Evolutionary conservation across 1,140 invertebrate species (phyloP).

Genomic region (Lysiphlebus fabarum): DNA sequence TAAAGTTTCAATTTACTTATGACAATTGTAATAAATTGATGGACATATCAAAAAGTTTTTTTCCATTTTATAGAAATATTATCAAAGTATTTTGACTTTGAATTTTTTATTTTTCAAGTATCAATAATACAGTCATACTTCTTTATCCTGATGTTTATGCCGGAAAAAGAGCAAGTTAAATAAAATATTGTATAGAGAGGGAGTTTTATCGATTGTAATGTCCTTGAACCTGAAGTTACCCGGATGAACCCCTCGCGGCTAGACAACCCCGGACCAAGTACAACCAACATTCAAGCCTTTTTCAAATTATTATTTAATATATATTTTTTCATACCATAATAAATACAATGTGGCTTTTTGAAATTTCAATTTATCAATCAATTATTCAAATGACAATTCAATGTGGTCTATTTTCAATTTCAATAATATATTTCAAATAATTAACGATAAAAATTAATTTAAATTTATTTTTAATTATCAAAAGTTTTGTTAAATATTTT

Average conservation of each 20-base stretch:
- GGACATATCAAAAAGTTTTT: no score
- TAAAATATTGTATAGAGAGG: conserved; percentile 7
- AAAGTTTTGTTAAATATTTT: no score
- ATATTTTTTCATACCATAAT: neutral
- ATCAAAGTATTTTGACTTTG: neutral
- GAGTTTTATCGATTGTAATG: conserved; percentile 27
- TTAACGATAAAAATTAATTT: no score
- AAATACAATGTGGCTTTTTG: no score
- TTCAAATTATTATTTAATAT: neutral
- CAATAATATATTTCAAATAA: no score
- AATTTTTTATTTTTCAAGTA: no score
- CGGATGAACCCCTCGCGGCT: conserved; percentile 27
- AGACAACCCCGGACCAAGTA: conserved; percentile 26
- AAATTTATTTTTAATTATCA: no score
- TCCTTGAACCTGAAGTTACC: conserved; percentile 29
- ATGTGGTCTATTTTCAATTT: neutral
- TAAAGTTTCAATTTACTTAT: no score
- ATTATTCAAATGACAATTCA: neutral
- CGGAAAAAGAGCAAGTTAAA: neutral
- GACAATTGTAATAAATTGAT: no score
- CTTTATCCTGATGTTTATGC: conserved; percentile 11
- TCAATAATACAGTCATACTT: neutral
- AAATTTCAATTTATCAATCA: conserved; percentile 5
- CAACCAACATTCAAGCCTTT: conserved; percentile 17
- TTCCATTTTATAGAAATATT: no score